A percentile compares a stretch with the other conserved stretches of the same genome.
These are phyloP conservation scores for Okamejei kenojei DNA, from an alignment of 2,797 vertebrate species.

Conservation along the genomic window DNA sequence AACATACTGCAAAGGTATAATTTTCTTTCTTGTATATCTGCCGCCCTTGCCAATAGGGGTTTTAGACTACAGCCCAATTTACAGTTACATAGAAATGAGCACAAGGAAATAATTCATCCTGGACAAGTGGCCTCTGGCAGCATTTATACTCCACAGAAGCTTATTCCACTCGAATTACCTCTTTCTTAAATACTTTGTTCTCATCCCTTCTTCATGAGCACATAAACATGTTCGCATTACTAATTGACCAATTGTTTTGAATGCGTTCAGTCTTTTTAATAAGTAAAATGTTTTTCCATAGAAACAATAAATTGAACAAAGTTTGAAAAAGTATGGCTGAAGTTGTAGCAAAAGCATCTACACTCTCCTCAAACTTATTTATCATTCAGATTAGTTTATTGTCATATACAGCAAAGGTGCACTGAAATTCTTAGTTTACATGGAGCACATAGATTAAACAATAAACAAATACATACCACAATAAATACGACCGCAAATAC, in stretches of 20 bases:
- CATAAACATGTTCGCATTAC: not conserved
- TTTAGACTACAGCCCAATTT: not conserved
- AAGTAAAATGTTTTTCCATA: not conserved
- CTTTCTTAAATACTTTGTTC: not conserved
- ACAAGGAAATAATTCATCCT: not conserved
- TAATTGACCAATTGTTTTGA: not conserved
- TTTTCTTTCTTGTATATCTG: not conserved
- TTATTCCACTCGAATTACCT: not conserved
- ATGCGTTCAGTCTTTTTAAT: not conserved
- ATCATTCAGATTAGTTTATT: no score
- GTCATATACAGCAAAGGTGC: no score
- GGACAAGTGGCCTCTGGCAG: not conserved
- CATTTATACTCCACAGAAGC: not conserved
- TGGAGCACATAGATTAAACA: no score
- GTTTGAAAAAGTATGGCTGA: not conserved
- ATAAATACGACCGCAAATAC: no score
- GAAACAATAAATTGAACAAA: not conserved
- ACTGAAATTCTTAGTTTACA: no score
- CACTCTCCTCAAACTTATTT: not conserved
- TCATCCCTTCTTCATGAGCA: not conserved
- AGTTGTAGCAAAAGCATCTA: not conserved
- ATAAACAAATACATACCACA: no score
- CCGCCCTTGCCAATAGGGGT: not conserved
- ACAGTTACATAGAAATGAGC: not conserved
- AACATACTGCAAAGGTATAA: not conserved